These are phyloP conservation scores for Lateolabrax maculatus DNA, from an alignment of 2,797 vertebrate species.

Conservation along the genomic window DNA sequence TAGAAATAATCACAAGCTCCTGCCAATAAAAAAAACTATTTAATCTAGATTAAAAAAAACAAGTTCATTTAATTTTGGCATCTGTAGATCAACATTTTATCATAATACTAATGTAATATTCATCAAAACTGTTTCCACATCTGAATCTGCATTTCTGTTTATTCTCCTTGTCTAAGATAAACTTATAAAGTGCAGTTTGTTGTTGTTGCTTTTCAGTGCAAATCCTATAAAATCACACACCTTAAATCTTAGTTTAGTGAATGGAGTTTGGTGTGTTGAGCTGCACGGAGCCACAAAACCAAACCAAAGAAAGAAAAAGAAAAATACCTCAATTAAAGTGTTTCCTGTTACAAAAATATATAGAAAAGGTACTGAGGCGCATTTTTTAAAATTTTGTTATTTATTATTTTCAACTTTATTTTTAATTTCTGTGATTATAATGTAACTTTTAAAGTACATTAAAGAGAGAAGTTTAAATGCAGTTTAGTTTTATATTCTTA, in stretches of 20 bases:
- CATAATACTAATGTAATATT: not conserved
- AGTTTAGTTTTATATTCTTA: not conserved
- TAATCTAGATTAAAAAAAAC: not conserved
- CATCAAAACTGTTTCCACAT: not conserved
- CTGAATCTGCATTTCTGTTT: not conserved
- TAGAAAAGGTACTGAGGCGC: too few relatives aligned
- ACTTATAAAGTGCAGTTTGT: not conserved
- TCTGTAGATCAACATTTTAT: not conserved
- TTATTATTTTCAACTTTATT: not conserved
- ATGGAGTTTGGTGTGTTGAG: not conserved
- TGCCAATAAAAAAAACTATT: not conserved
- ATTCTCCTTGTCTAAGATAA: not conserved
- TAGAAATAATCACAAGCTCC: not conserved
- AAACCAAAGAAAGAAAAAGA: not conserved
- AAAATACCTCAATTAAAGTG: not conserved
- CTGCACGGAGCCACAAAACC: not conserved
- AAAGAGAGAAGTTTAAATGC: not conserved
- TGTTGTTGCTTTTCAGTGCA: not conserved
- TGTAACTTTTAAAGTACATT: not conserved
- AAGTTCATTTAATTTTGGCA: too few relatives aligned
- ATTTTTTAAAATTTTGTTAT: too few relatives aligned
- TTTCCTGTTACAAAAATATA: too few relatives aligned
- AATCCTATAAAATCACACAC: not conserved
- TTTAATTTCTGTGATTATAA: not conserved
- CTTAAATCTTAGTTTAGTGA: conserved; percentile 3